Evolutionary conservation across 2,113 vertebrate genomes (phyloP), one percentile per base, ranked within the genome.

Genomic region (Alectura lathami): DNA sequence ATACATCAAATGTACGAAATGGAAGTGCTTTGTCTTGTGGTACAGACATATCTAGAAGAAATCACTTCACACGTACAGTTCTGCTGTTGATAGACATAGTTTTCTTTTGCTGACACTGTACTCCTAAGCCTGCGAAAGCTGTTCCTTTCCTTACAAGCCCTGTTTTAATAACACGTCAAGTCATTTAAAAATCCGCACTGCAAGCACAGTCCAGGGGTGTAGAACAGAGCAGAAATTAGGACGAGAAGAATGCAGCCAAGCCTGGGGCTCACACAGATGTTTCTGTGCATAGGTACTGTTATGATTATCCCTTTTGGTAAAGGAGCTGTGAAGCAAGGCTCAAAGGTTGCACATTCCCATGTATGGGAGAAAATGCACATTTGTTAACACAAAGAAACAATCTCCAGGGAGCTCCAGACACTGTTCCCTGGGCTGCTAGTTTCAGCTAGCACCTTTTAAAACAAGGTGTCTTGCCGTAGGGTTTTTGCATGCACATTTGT

Each of bases 41-140:
- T 47, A 81, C 57, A 91, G 87, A 80, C 5, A 0, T 50, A 83
- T 73, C 92, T 77, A 24, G n/a, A 89, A 77, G 72, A 63, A 77
- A 70, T 30, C 6, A 29, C 86, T 93, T 89, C 72, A 83, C 50
- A 67, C n/a, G n/a, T 48, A 47, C 48, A 42, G 20, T 89, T 91
- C 62, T 42, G 76, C 54, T 74, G 69, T 50, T 79, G 56, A 69
- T 69, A 63, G 57, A 83, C 47, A 51, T 26, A 88, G 54, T 62
- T 95, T 92, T 80, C 50, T 95, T 97, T 85, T 95, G 90, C 90
- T 95, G 96, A 89, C 66, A 17, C 60, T 47, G 36, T 95, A 70
- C 80, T 92, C 74, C 68, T 85, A 78, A 62, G 70, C 34, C 70
- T 53, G 40, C 59, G 24, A 76, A 96, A 94, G 34, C n/a, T 34